Evolutionary conservation across 2,888 invertebrate species (phyloP), one percentile per base, ranked within the genome.

Genomic region (Zygothrica quintamaculata): DNA sequence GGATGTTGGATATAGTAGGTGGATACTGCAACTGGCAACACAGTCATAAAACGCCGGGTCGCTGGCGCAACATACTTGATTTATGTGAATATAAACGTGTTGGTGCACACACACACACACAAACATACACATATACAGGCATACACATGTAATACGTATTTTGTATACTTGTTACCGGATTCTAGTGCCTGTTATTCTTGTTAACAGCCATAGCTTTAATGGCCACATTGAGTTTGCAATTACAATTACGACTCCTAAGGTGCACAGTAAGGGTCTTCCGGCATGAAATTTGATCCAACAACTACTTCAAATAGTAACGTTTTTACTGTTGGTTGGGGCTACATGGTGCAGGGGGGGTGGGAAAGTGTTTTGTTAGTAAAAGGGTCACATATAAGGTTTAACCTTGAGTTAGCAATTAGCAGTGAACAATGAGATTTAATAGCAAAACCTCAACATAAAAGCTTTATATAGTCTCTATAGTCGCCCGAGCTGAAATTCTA

Each of bases 91-190:
- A 31, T 31, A 60, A 65, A 65, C 39, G 51, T 58, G 55, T n/a
- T n/a, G n/a, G n/a, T n/a, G n/a, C n/a, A n/a, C n/a, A n/a, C n/a
- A n/a, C n/a, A n/a, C n/a, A n/a, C n/a, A n/a, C n/a, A n/a, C n/a
- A n/a, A n/a, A n/a, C n/a, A n/a, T n/a, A n/a, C n/a, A n/a, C n/a
- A n/a, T n/a, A n/a, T n/a, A n/a, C n/a, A n/a, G n/a, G n/a, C n/a
- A n/a, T 68, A 72, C 64, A 72, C 70, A 40, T 73, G 74, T 67
- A 64, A 67, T 64, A 68, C 47, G 62, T 64, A 37, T 58, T 73
- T 64, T 59, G 52, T 67, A 22, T 37, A 18, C 29, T 50, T 44
- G 52, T 52, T 71, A 25, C 47, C 12, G 25, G 15, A 33, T 8
- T n/a, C 51, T 48, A 12, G 39, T 18, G 37, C 8, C 40, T 40